phyloP scores from a whole-genome alignment of 1,140 invertebrate species.

The Drosophila sucinea region DNA sequence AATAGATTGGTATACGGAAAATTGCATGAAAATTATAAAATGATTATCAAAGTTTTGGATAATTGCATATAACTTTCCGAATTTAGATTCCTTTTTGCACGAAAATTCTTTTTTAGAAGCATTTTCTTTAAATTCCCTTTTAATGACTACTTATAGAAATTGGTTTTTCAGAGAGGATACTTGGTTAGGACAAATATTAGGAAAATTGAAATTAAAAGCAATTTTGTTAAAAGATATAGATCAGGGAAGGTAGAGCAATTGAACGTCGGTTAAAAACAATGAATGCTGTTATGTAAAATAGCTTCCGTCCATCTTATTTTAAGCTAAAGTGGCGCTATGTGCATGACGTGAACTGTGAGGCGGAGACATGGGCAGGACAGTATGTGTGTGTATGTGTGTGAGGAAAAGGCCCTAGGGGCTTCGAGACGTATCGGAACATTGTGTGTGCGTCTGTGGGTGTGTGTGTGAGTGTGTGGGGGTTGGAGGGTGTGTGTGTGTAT shows the following conservation, averaged over 20 bases:
- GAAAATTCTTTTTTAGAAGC: no score
- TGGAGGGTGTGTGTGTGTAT: slow-evolving; percentile 5
- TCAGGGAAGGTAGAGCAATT: not conserved
- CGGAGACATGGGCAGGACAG: slow-evolving; percentile 23
- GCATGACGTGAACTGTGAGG: slow-evolving; percentile 58
- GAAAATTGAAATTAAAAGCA: no score
- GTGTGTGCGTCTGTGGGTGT: slow-evolving; percentile 10
- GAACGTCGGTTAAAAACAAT: not conserved
- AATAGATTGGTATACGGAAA: no score
- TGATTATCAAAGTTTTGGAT: no score
- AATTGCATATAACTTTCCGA: no score
- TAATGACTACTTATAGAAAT: no score
- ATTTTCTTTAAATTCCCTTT: no score
- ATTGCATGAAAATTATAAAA: no score
- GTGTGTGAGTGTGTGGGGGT: slow-evolving; percentile 17
- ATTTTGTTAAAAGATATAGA: not conserved
- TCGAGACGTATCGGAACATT: slow-evolving; percentile 10
- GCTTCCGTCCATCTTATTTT: slow-evolving; percentile 12
- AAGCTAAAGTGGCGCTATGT: slow-evolving; percentile 66
- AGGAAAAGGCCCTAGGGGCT: not conserved
- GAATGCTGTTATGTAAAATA: not conserved
- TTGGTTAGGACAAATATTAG: no score
- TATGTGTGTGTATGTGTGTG: slow-evolving; percentile 19
- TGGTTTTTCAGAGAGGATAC: no score
- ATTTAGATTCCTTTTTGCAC: no score